Percentiles rank a stretch among this genome's conserved stretches.
These are phyloP conservation scores for Sminthurinus aureus DNA, from an alignment of 2,888 invertebrate genomes.

Conservation along the genomic window DNA sequence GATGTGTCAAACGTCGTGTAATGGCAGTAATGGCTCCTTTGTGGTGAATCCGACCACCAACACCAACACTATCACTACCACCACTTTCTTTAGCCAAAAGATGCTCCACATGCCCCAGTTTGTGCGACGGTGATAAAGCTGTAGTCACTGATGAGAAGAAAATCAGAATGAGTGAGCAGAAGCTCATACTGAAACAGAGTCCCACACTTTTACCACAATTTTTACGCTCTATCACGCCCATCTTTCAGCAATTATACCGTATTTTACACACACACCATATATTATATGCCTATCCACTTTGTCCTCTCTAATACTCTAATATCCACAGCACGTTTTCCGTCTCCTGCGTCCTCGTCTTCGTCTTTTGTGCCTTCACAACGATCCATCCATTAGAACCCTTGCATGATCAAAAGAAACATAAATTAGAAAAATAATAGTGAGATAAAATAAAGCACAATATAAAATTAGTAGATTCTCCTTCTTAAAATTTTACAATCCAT, in stretches of 20 bases:
- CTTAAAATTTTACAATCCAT: too few relatives aligned
- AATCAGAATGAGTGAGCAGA: slow-evolving; percentile 32
- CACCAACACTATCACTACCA: neutral
- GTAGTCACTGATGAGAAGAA: slow-evolving; percentile 31
- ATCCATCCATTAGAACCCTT: slow-evolving; percentile 25
- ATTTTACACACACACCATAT: neutral
- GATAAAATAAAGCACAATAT: too few relatives aligned
- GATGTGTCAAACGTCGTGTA: slow-evolving; percentile 34
- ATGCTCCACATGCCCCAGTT: slow-evolving; percentile 46
- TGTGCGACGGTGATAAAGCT: slow-evolving; percentile 39
- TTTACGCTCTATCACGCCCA: slow-evolving; percentile 38
- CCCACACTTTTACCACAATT: slow-evolving; percentile 40
- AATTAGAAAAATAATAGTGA: neutral
- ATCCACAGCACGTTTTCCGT: too few relatives aligned
- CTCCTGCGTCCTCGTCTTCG: neutral
- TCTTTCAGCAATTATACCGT: neutral
- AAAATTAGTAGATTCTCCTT: too few relatives aligned
- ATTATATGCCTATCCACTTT: neutral
- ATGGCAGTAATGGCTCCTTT: slow-evolving; percentile 41
- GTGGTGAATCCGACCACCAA: slow-evolving; percentile 17
- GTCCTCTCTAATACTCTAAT: neutral
- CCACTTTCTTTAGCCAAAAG: slow-evolving; percentile 45
- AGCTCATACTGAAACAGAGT: slow-evolving; percentile 30
- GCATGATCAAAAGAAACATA: neutral
- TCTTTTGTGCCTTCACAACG: neutral